Conservation (phyloP, 2,113 vertebrate genomes). For the Nesoenas mayeri region DNA sequence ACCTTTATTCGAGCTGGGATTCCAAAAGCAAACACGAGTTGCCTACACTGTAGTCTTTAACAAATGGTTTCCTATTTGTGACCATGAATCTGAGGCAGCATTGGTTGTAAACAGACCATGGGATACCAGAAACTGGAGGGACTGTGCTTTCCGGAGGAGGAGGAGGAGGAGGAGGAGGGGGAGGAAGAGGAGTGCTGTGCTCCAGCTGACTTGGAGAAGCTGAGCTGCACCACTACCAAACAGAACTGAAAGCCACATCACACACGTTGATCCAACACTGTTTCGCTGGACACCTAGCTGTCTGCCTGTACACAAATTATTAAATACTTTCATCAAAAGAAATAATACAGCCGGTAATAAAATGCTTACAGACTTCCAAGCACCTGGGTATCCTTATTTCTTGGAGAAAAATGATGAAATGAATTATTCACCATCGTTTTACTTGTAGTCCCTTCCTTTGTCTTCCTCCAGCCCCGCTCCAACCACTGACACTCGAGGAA, state of each 20-base stretch:
- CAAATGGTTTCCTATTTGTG: not conserved
- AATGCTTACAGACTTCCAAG: not conserved
- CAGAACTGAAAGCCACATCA: conserved; percentile 1
- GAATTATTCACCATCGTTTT: not conserved
- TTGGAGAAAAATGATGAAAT: not conserved
- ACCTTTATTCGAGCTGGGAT: not conserved
- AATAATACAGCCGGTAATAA: not conserved
- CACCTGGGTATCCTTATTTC: not conserved
- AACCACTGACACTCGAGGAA: not conserved
- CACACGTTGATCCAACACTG: not conserved
- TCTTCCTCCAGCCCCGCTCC: not conserved
- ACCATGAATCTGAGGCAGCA: not conserved
- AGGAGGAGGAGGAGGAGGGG: not conserved
- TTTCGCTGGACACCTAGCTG: not conserved
- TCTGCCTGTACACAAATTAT: not conserved
- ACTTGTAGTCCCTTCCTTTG: not conserved
- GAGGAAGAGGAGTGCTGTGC: not conserved
- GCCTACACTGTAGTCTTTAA: not conserved
- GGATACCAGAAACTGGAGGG: not conserved
- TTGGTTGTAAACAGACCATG: not conserved
- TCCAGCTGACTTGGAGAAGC: conserved; percentile 9
- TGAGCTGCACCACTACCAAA: conserved; percentile 10
- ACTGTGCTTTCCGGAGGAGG: not conserved
- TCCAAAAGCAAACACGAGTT: not conserved
- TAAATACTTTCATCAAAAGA: not conserved